phyloP scores from a whole-genome alignment of 2,113 vertebrate species.

The Syngnathus scovelli region DNA sequence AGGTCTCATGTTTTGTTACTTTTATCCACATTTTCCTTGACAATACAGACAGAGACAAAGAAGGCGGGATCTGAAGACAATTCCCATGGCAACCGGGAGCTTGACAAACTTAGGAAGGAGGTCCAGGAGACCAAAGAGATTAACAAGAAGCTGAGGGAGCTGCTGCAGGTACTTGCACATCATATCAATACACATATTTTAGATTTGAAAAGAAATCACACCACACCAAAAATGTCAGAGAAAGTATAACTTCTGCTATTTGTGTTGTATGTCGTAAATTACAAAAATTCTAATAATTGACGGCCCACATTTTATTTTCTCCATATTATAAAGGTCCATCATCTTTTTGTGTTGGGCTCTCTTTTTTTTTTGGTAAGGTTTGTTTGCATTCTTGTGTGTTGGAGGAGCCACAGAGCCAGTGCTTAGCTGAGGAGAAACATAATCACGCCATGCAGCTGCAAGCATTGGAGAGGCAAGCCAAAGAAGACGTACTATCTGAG shows the following conservation, averaged over 20 bases:
- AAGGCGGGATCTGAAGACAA: slow-evolving; percentile 62
- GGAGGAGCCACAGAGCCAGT: slow-evolving; percentile 73
- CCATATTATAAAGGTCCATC: too few relatives aligned
- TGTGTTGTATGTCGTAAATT: too few relatives aligned
- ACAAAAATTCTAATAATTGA: too few relatives aligned
- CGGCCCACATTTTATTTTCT: too few relatives aligned
- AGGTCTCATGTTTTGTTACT: background rate
- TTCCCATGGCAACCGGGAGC: slow-evolving; percentile 71
- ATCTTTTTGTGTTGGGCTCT: too few relatives aligned
- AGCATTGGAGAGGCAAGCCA: slow-evolving; percentile 76
- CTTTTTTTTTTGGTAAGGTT: too few relatives aligned
- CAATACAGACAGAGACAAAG: slow-evolving; percentile 51
- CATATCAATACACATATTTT: background rate
- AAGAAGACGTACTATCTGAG: slow-evolving; percentile 78
- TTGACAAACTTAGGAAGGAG: slow-evolving; percentile 76
- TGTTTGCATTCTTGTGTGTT: slow-evolving; percentile 33
- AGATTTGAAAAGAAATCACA: background rate
- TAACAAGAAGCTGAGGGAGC: slow-evolving; percentile 75
- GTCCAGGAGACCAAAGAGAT: slow-evolving; percentile 78
- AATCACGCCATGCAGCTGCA: slow-evolving; percentile 75
- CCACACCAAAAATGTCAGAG: background rate
- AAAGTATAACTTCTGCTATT: background rate
- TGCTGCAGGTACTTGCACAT: slow-evolving; percentile 75
- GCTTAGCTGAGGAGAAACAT: slow-evolving; percentile 72
- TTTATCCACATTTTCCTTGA: background rate